Percentiles rank a stretch among this genome's conserved stretches.
Conservation (phyloP, 2,888 invertebrate species). For the Ophioninae sp. region DNA sequence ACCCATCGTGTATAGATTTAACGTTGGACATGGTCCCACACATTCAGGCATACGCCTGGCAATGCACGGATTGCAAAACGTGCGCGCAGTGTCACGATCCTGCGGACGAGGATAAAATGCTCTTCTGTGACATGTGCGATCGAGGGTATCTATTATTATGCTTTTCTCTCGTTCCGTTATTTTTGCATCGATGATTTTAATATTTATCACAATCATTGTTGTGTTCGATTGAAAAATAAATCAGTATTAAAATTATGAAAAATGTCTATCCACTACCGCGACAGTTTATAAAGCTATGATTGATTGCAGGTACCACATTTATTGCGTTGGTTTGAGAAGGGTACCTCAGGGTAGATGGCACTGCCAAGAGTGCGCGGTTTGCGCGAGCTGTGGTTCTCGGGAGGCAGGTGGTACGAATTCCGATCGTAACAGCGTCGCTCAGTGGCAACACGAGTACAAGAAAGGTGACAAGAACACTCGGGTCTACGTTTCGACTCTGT, state of each 20-base stretch:
- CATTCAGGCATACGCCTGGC: constrained; percentile 94
- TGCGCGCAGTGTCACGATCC: constrained; percentile 92
- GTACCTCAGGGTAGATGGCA: constrained; percentile 96
- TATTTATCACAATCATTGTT: not conserved
- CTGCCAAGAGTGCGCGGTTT: constrained; percentile 90
- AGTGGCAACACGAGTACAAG: constrained; percentile 83
- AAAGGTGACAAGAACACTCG: constrained; percentile 81
- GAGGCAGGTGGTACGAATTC: constrained; percentile 81
- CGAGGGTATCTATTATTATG: constrained; percentile 84
- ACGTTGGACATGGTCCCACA: constrained; percentile 91
- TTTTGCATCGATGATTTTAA: not conserved
- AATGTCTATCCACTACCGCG: not conserved
- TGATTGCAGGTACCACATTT: constrained; percentile 89
- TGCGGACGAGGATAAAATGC: constrained; percentile 94
- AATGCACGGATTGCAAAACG: constrained; percentile 95
- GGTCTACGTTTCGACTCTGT: constrained; percentile 83
- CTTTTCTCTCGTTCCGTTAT: constrained; percentile 21
- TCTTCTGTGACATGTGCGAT: constrained; percentile 97
- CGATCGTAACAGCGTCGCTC: constrained; percentile 78
- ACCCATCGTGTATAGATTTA: constrained; percentile 94
- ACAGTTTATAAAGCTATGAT: not conserved
- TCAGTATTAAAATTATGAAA: not conserved
- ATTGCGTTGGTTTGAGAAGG: constrained; percentile 91
- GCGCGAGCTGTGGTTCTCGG: constrained; percentile 82
- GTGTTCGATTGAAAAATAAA: not conserved